These are phyloP conservation scores for Percina caprodes DNA, from an alignment of 2,113 vertebrate genomes.

Conservation along the genomic window DNA sequence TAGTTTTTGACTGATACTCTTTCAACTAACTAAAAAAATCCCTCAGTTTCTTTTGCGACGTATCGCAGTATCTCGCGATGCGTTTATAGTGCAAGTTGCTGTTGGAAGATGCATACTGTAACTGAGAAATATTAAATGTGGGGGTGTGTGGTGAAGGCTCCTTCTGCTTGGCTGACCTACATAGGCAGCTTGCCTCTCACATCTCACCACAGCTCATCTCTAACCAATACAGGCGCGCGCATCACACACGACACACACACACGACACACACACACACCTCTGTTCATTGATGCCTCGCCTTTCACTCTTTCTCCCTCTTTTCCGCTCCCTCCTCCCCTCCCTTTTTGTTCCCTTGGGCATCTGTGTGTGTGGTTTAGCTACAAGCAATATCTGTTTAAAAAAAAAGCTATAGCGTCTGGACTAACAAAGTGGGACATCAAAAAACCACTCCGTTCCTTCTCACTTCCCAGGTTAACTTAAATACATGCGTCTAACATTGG, in stretches of 20 bases:
- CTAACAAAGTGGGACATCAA: neutral
- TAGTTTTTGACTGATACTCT: no score
- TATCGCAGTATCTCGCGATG: no score
- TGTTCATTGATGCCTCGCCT: slow-evolving; percentile 81
- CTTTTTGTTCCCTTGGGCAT: slow-evolving; percentile 66
- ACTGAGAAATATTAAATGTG: slow-evolving; percentile 83
- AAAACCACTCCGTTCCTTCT: neutral
- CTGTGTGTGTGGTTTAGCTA: slow-evolving; percentile 68
- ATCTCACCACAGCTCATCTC: slow-evolving; percentile 80
- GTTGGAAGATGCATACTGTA: slow-evolving; percentile 58
- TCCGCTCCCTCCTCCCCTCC: slow-evolving; percentile 64
- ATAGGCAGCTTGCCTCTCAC: slow-evolving; percentile 86
- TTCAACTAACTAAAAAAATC: no score
- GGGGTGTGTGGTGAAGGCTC: slow-evolving; percentile 82
- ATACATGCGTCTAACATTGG: neutral
- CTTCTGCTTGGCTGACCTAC: slow-evolving; percentile 88
- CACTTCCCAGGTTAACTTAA: slow-evolving; percentile 19
- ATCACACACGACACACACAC: slow-evolving; percentile 32
- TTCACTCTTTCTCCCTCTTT: slow-evolving; percentile 65
- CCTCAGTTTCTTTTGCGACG: no score
- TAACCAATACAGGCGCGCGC: slow-evolving; percentile 74
- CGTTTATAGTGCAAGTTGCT: no score
- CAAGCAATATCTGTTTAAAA: slow-evolving; percentile 47
- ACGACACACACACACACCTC: slow-evolving; percentile 67
- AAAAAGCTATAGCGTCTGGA: slow-evolving; percentile 40